These are phyloP conservation scores for Limenitis camilla DNA, from an alignment of 2,888 invertebrate species.

Conservation along the genomic window DNA sequence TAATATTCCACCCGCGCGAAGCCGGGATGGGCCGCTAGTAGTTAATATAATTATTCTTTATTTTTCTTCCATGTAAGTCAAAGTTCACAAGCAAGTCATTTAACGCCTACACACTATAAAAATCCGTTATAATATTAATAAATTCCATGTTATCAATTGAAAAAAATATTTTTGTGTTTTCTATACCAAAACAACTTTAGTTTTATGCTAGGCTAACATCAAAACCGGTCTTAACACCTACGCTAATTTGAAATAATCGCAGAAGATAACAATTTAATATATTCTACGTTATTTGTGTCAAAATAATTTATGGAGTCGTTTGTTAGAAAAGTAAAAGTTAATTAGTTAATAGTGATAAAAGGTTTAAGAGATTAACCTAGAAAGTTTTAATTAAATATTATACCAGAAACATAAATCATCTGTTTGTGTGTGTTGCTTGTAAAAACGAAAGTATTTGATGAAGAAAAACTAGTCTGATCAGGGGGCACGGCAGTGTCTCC, in stretches of 20 bases:
- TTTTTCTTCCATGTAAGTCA: too few relatives aligned
- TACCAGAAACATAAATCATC: not conserved
- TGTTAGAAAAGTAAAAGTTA: conserved; percentile 24
- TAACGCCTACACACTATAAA: too few relatives aligned
- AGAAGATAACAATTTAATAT: conserved; percentile 19
- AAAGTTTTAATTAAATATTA: conserved; percentile 13
- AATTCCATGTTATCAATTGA: not conserved
- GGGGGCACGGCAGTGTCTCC: too few relatives aligned
- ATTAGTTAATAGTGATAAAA: conserved; percentile 16
- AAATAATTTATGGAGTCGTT: conserved; percentile 25
- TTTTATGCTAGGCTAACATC: not conserved
- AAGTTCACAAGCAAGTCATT: too few relatives aligned
- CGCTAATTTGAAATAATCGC: conserved; percentile 15
- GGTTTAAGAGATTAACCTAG: conserved; percentile 1
- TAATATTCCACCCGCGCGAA: too few relatives aligned
- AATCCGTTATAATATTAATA: too few relatives aligned
- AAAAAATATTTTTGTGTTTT: conserved; percentile 1
- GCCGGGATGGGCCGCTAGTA: too few relatives aligned
- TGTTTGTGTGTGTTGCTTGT: not conserved
- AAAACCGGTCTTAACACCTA: conserved; percentile 13
- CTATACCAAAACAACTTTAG: conserved; percentile 2
- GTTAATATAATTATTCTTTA: too few relatives aligned
- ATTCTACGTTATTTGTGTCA: conserved; percentile 18
- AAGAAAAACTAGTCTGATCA: too few relatives aligned
- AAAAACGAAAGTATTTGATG: not conserved